Conservation (phyloP, 2,797 vertebrate genomes). For the Peromyscus attwateri region DNA sequence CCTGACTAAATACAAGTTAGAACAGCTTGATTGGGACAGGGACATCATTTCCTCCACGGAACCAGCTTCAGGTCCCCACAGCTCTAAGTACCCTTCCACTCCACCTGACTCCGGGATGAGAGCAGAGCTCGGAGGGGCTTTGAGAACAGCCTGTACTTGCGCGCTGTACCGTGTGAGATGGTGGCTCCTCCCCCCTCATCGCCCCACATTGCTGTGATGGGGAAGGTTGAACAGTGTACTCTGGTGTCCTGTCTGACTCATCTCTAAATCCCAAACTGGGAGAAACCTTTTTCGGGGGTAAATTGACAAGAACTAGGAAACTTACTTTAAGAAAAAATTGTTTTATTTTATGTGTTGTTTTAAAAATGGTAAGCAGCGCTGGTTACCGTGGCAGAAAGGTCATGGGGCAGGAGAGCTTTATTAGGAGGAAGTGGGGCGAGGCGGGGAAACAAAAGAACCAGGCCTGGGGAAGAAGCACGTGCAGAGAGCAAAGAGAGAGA, state of each 20-base stretch:
- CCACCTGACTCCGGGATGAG: background rate
- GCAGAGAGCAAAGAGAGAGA: too few species aligned
- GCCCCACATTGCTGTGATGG: background rate
- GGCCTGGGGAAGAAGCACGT: too few species aligned
- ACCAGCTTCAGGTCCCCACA: background rate
- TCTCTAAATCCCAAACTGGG: background rate
- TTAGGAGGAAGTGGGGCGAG: too few species aligned
- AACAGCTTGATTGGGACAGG: background rate
- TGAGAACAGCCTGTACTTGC: accelerated
- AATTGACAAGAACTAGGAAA: background rate
- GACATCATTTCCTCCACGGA: background rate
- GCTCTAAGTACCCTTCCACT: background rate
- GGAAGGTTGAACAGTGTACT: background rate
- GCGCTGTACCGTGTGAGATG: accelerated
- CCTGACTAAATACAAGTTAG: slow-evolving; percentile 23
- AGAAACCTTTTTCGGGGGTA: background rate
- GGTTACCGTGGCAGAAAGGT: too few species aligned
- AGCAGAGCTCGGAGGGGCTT: background rate
- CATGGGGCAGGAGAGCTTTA: too few species aligned
- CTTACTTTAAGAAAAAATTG: background rate
- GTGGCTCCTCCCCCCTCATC: background rate
- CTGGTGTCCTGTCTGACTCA: background rate
- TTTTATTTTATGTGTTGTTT: background rate
- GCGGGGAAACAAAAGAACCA: too few species aligned
- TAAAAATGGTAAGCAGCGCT: too few species aligned